These are phyloP conservation scores for Dendronephthya gigantea DNA, from an alignment of 64 coral and sea anemone genomes.

Conservation along the genomic window DNA sequence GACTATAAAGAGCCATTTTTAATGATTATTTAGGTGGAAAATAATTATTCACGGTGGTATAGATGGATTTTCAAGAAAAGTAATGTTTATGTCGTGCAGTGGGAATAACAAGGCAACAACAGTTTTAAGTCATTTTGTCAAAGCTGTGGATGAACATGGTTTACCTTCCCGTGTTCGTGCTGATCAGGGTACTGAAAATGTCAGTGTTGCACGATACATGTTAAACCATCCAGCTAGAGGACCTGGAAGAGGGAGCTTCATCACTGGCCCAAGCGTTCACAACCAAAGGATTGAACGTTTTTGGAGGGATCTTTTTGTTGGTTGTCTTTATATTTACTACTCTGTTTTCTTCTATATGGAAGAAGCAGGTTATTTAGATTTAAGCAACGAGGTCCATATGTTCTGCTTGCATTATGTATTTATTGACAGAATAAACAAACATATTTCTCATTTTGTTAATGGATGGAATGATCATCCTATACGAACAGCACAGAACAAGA, in stretches of 20 bases:
- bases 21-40: background rate
- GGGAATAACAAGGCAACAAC: background rate
- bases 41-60: background rate
- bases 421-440: conserved; percentile 2
- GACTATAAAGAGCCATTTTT: background rate
- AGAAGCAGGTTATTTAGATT: background rate
- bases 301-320: background rate
- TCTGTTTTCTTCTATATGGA: background rate
- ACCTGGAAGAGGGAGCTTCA: background rate
- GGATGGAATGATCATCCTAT: background rate
- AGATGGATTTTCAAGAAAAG: background rate
- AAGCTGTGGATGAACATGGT: background rate
- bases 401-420: background rate
- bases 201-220: background rate
- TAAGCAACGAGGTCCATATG: background rate
- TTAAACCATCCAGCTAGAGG: background rate
- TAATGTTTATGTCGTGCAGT: background rate
- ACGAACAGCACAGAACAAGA: background rate
- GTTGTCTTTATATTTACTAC: conserved; percentile 1
- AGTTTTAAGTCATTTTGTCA: background rate
- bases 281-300: background rate
- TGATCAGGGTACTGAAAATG: background rate
- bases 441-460: background rate
- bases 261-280: background rate
- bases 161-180: background rate